Base-by-base conservation (phyloP, 2,797 vertebrate genomes). In the Heliangelus exortis region DNA sequence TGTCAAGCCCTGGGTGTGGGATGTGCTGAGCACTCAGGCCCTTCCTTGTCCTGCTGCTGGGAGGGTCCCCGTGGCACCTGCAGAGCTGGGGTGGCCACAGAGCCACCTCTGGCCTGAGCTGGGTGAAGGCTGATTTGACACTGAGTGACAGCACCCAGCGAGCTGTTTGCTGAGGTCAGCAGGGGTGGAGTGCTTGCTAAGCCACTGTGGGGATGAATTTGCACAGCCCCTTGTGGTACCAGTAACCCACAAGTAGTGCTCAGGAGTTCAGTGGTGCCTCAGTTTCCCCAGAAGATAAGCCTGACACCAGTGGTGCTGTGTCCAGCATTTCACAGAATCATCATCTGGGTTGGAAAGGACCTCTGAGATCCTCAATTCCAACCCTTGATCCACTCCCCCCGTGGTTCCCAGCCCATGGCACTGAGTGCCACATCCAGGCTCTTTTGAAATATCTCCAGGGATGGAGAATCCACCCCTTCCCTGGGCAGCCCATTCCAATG, bases 1-100 rank as follows among this genome's bases (percentile, higher is more conserved):
- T 45, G 8, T 26, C 0, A 5, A n/a, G n/a, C 33, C 10, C 25
- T 0, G 1, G 0, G 3, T 3, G 10, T 39, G 25, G 25, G 53
- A 17, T 26, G 33, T 26, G 34, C 73, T 25, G 65, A n/a, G 59
- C 1, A 7, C 50, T 45, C 3, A 0, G 41, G 26, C 17, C 31
- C 33, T 17, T 19, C 54, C 13, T 53, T 6, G 5, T 33, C n/a
- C 31, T 2, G 0, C 41, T 20, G 43, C 17, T 13, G 26, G 29
- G 36, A 61, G 0, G 3, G n/a, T 12, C 8, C 4, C 48, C 0
- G 0, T 9, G 57, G 69, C 58, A 16, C n/a, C 81, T 41, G 63
- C 71, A 20, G 50, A 3, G 9, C 71, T 9, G 5, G 43, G 15
- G 28, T 13, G 15, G 33, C 41, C 39, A 23, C 23, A 2, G 5